Conservation (phyloP, 2,113 vertebrate genomes). For the Rhinoptilus africanus region DNA sequence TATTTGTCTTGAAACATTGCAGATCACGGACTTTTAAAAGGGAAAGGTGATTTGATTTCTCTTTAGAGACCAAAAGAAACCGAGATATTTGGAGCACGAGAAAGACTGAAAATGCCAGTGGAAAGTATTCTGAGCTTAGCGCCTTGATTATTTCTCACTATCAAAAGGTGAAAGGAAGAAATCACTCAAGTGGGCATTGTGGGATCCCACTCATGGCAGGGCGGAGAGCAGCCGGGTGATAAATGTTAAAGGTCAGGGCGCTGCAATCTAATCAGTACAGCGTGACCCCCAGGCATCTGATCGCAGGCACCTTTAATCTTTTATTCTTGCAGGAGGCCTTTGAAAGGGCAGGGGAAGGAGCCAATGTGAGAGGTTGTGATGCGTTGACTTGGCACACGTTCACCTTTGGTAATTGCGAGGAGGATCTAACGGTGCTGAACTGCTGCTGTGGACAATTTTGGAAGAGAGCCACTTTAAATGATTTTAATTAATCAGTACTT, state of each 20-base stretch:
- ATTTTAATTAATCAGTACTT: neutral
- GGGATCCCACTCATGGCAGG: neutral
- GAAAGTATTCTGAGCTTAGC: constrained; percentile 46
- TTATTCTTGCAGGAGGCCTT: constrained; percentile 4
- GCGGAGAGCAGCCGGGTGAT: neutral
- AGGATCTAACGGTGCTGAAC: neutral
- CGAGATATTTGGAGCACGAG: neutral
- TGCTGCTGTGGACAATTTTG: neutral
- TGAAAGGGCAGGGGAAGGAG: neutral
- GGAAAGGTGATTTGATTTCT: neutral
- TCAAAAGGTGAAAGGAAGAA: constrained; percentile 30
- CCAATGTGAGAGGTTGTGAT: neutral
- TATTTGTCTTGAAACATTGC: neutral
- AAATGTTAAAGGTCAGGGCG: neutral
- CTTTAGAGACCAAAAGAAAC: neutral
- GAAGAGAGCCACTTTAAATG: neutral
- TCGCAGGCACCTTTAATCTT: neutral
- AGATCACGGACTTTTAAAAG: neutral
- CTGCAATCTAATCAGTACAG: constrained; percentile 4
- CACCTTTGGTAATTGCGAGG: neutral
- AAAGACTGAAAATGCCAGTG: neutral
- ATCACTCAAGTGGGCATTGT: constrained; percentile 1
- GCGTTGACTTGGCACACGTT: neutral
- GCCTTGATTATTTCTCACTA: neutral
- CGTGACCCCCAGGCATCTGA: neutral